Evolutionary conservation across 1,140 invertebrate genomes (phyloP).

Genomic region (Hirudo medicinalis): DNA sequence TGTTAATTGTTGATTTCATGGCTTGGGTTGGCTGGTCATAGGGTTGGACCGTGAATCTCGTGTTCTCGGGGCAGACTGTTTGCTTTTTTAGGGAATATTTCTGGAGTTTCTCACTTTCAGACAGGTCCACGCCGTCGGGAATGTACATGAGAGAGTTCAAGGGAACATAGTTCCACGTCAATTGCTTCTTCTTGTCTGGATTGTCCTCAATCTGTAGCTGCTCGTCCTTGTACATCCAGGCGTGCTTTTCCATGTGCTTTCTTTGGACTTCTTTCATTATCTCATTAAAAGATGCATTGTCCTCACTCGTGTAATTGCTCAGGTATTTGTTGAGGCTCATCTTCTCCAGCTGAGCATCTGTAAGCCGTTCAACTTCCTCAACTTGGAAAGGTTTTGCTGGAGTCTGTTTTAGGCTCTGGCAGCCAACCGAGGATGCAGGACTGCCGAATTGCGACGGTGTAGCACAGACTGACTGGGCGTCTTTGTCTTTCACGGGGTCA

Average conservation of each 20-base stretch:
- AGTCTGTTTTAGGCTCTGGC: too few relatives aligned
- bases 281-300: slow-evolving; percentile 87
- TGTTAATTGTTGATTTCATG: slow-evolving; percentile 25
- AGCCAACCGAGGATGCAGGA: too few relatives aligned
- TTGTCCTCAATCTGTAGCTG: slow-evolving; percentile 46
- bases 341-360: background rate
- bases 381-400: too few relatives aligned
- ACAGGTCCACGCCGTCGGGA: slow-evolving; percentile 69
- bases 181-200: slow-evolving; percentile 31
- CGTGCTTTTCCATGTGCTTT: slow-evolving; percentile 59
- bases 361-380: background rate
- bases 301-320: slow-evolving; percentile 78
- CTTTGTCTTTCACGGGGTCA: slow-evolving; percentile 70
- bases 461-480: too few relatives aligned
- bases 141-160: slow-evolving; percentile 92
- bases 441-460: too few relatives aligned
- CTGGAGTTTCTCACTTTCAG: slow-evolving; percentile 57
- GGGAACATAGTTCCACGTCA: slow-evolving; percentile 77
- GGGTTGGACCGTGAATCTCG: slow-evolving; percentile 60
- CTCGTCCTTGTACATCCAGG: slow-evolving; percentile 76
- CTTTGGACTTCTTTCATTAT: slow-evolving; percentile 67
- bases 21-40: slow-evolving; percentile 51
- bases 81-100: slow-evolving; percentile 53
- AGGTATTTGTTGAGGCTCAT: slow-evolving; percentile 66
- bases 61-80: slow-evolving; percentile 67